Evolutionary conservation across 2,888 invertebrate genomes (phyloP).

Genomic region (Drosophila multiciliata): DNA sequence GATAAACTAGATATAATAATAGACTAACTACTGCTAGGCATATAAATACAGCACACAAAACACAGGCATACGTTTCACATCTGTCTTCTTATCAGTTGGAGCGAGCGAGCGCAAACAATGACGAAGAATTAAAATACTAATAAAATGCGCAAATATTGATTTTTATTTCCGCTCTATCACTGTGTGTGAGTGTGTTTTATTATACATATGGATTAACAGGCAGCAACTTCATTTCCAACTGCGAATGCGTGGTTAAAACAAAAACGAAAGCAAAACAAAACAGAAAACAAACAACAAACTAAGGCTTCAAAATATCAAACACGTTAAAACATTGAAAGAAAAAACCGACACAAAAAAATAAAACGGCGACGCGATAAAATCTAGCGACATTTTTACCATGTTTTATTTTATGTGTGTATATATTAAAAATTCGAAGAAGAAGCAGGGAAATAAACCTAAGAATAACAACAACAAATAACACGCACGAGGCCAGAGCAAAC

Average conservation of each 20-base stretch:
- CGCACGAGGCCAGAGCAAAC: constrained; percentile 46
- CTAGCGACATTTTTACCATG: constrained; percentile 54
- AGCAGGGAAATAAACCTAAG: constrained; percentile 15
- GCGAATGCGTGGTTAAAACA: constrained; percentile 64
- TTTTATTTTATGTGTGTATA: constrained; percentile 52
- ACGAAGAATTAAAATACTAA: constrained; percentile 40
- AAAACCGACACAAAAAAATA: constrained; percentile 36
- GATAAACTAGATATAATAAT: constrained; percentile 5
- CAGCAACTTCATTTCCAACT: constrained; percentile 60
- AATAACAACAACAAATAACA: constrained; percentile 38
- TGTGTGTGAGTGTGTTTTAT: constrained; percentile 39
- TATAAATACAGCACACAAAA: neutral
- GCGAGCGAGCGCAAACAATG: constrained; percentile 21
- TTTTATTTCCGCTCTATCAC: constrained; percentile 42
- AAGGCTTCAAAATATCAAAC: constrained; percentile 68
- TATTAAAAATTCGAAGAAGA: constrained; percentile 16
- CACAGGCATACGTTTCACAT: constrained; percentile 51
- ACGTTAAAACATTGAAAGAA: constrained; percentile 70
- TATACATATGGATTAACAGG: constrained; percentile 43
- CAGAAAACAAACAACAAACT: constrained; percentile 40
- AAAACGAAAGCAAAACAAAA: constrained; percentile 50
- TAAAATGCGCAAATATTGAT: constrained; percentile 72
- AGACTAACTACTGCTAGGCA: neutral
- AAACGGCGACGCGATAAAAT: constrained; percentile 54
- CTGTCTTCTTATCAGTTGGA: constrained; percentile 56